phyloP scores from a whole-genome alignment of 1,140 invertebrate genomes.

The Orchesella cincta region DNA sequence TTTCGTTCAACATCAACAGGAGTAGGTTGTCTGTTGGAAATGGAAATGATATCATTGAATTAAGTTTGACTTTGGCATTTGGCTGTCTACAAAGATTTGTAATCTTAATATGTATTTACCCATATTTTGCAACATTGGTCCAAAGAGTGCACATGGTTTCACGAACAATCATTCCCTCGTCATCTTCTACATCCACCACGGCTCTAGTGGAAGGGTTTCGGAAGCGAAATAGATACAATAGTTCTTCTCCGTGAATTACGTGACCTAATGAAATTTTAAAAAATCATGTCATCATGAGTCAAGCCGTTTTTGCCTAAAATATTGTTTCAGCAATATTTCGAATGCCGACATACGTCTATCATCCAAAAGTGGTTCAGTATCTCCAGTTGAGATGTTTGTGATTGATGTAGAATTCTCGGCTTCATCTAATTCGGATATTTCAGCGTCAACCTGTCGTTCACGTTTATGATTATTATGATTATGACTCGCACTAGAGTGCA shows the following conservation, averaged over 20 bases:
- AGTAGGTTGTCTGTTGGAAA: conserved; percentile 33
- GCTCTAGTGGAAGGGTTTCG: conserved; percentile 39
- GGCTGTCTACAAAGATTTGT: neutral
- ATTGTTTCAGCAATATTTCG: too few species aligned
- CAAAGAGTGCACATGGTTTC: conserved; percentile 43
- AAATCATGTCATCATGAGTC: too few species aligned
- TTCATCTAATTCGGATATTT: too few species aligned
- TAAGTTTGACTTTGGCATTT: neutral
- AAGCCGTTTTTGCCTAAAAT: too few species aligned
- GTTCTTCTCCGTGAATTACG: conserved; percentile 48
- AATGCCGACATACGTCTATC: too few species aligned
- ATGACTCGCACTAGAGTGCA: too few species aligned
- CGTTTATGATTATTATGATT: too few species aligned
- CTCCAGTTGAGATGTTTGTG: too few species aligned
- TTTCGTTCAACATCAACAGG: neutral
- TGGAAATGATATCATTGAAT: neutral
- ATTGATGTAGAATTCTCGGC: too few species aligned
- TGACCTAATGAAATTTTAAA: neutral
- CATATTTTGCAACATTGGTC: conserved; percentile 46
- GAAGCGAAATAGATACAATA: conserved; percentile 47
- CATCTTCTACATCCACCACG: conserved; percentile 45
- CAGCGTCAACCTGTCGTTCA: too few species aligned
- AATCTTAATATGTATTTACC: conserved; percentile 35
- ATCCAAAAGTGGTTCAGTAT: too few species aligned
- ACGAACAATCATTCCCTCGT: conserved; percentile 40